Evolutionary conservation across 2,888 invertebrate species (phyloP), one percentile per base, ranked within the genome.

Genomic region (Isoperla grammatica): DNA sequence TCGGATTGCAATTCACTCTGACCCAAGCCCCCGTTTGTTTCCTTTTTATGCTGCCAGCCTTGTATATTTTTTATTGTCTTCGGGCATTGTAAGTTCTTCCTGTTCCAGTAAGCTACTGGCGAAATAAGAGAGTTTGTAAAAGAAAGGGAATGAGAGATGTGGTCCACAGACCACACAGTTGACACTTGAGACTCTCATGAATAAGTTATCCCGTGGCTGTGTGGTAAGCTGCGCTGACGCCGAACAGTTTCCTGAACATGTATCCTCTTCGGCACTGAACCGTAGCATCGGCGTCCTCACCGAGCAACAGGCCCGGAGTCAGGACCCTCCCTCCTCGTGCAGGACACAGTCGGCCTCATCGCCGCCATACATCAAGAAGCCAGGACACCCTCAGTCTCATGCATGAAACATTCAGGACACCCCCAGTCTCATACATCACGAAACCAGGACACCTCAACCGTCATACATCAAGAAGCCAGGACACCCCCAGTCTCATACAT

Each of bases 171-270:
- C 37, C 57, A 50, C 29, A 39, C 42, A 42, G 56, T 56, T 60
- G 46, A 55, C 55, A 60, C 55, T 56, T 37, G 55, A 59, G 48
- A 55, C 29, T n/a, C 58, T 50, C 58, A 58, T 58, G 58, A 58
- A 58, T 58, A 58, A 58, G 50, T 58, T 50, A 58, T 57, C 57
- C n/a, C 12, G 22, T 40, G 40, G 45, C 17, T 19, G 45, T 40
- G 40, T 17, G 19, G 45, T 45, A 13, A 45, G 45, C 45, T 45
- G 17, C 17, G 4, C 45, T 15, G 45, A 8, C 23, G 2, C 19
- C 13, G 35, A 50, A 9, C 50, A 35, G 50, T 35, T 50, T 50
- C 50, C 50, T 50, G 50, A 19, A 13, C 9, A 9, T 13, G 9
- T n/a, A 2, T 50, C 15, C 37, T n/a, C 15, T 15, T 50, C n/a